phyloP scores from a whole-genome alignment of 2,113 vertebrate species.

The Camelus bactrianus region DNA sequence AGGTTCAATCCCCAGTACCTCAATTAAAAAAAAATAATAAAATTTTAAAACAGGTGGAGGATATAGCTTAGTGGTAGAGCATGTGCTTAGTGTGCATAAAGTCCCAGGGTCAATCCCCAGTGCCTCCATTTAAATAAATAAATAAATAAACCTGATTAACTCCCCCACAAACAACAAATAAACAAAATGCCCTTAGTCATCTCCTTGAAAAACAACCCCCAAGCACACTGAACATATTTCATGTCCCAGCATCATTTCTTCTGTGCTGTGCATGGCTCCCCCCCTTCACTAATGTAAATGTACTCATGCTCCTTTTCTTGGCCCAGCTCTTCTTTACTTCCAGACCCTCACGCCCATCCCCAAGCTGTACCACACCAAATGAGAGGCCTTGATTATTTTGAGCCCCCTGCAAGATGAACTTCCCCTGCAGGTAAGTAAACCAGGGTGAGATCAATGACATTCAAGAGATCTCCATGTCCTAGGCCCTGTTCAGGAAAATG shows the following conservation, averaged over 20 bases:
- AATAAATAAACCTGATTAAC: too few relatives aligned
- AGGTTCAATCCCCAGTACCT: too few relatives aligned
- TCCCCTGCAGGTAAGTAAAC: not conserved
- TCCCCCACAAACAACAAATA: too few relatives aligned
- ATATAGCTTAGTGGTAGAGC: too few relatives aligned
- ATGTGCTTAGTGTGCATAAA: too few relatives aligned
- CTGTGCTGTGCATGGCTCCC: not conserved
- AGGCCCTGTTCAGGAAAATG: not conserved
- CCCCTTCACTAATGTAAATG: not conserved
- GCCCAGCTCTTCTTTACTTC: not conserved
- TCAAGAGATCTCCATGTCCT: not conserved
- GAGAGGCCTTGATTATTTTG: not conserved
- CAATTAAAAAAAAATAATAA: too few relatives aligned
- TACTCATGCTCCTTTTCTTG: not conserved
- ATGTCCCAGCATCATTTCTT: not conserved
- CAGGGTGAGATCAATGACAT: not conserved
- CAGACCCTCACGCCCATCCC: not conserved
- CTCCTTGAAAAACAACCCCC: not conserved
- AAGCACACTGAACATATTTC: not conserved
- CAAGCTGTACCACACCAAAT: not conserved
- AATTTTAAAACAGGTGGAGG: too few relatives aligned
- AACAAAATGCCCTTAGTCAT: not conserved
- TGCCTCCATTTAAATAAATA: too few relatives aligned
- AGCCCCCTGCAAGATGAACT: not conserved
- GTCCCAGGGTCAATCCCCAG: too few relatives aligned